Conservation (phyloP, 2,797 vertebrate genomes). For the Ctenopoma multispine region DNA sequence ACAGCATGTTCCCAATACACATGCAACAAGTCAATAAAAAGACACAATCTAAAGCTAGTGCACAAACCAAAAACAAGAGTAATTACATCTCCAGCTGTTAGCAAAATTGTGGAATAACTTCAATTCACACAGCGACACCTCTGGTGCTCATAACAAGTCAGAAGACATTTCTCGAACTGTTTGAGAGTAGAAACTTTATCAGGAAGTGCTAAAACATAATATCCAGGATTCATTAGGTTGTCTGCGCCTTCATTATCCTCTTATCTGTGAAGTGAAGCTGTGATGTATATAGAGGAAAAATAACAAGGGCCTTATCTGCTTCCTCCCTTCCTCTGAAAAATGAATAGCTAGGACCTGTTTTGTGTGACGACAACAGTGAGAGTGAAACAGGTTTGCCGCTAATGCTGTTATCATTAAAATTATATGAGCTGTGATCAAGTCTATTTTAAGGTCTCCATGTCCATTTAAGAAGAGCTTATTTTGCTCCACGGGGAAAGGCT, state of each 20-base stretch:
- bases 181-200: constrained; percentile 61
- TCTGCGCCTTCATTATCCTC: constrained; percentile 71
- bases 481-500: constrained; percentile 26
- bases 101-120: constrained; percentile 26
- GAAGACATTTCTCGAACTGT: constrained; percentile 54
- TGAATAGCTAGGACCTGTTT: constrained; percentile 57
- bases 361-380: constrained; percentile 42
- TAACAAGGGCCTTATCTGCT: constrained; percentile 60
- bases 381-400: constrained; percentile 56
- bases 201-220: constrained; percentile 54
- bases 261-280: constrained; percentile 69
- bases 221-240: constrained; percentile 70
- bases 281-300: constrained; percentile 54
- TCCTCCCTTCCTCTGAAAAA: constrained; percentile 37
- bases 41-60: constrained; percentile 15
- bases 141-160: constrained; percentile 48
- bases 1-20: constrained; percentile 4
- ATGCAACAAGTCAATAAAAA: constrained; percentile 29
- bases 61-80: constrained; percentile 18
- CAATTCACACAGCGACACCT: constrained; percentile 7
- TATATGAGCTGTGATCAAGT: constrained; percentile 57
- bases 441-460: constrained; percentile 64
- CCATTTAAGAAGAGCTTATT: constrained; percentile 64
- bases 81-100: constrained; percentile 41
- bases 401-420: constrained; percentile 55